These are phyloP conservation scores for Calliphora vomitoria DNA, from an alignment of 2,888 invertebrate species.

Conservation along the genomic window DNA sequence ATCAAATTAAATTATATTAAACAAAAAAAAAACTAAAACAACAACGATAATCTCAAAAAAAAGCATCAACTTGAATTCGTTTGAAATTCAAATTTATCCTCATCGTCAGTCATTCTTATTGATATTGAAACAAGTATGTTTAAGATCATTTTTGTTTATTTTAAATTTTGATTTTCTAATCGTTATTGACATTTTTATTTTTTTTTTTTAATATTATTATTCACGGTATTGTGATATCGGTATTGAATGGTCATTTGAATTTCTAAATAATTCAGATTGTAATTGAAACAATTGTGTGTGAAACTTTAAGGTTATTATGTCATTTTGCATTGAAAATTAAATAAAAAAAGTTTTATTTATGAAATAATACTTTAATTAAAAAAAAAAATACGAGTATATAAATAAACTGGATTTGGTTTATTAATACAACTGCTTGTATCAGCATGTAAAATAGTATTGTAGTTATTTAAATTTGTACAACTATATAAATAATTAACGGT, in stretches of 20 bases:
- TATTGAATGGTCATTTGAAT: constrained; percentile 31
- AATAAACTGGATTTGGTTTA: no score
- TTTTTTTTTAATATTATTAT: constrained; percentile 20
- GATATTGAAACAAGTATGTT: constrained; percentile 43
- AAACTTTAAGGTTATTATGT: constrained; percentile 20
- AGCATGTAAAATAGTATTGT: no score
- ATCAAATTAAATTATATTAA: constrained; percentile 22
- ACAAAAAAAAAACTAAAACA: constrained; percentile 2
- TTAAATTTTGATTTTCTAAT: constrained; percentile 43
- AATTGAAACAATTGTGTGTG: background rate
- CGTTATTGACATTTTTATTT: constrained; percentile 45
- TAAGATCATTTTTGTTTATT: constrained; percentile 17
- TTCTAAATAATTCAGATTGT: background rate
- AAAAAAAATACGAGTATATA: background rate
- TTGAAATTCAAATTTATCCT: constrained; percentile 46
- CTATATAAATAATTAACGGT: no score
- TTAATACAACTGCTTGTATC: no score
- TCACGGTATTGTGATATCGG: constrained; percentile 29
- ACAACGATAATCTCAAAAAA: background rate
- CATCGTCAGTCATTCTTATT: background rate
- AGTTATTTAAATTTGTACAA: no score
- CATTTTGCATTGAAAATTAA: constrained; percentile 19
- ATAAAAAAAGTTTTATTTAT: background rate
- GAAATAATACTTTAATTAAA: background rate
- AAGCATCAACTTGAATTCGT: background rate